Evolutionary conservation across 2,113 vertebrate genomes (phyloP).

Genomic region (Bufo gargarizans): DNA sequence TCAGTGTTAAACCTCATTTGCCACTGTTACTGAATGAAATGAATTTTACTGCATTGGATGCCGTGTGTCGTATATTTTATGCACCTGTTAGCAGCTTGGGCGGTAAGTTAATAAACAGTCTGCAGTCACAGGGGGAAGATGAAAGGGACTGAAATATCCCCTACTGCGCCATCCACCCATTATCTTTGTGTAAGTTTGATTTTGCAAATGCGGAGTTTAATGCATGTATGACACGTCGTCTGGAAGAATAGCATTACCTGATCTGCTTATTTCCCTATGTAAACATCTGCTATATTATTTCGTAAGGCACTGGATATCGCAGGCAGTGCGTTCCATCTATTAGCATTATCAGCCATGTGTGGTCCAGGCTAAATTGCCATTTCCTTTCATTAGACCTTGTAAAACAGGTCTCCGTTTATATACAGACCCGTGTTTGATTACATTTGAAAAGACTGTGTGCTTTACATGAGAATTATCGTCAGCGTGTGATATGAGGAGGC

Average conservation of each 20-base stretch:
- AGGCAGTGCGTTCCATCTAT: conserved; percentile 40
- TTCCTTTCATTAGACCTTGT: conserved; percentile 62
- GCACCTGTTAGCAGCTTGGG: conserved; percentile 24
- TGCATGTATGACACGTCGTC: not conserved
- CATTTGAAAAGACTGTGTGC: conserved; percentile 63
- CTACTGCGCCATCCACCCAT: conserved; percentile 10
- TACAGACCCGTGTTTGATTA: conserved; percentile 60
- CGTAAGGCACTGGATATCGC: conserved; percentile 67
- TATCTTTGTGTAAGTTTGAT: conserved; percentile 24
- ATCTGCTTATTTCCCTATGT: conserved; percentile 65
- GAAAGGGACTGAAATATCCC: not conserved
- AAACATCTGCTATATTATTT: conserved; percentile 68
- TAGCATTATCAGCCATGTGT: conserved; percentile 65
- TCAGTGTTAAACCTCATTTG: no score
- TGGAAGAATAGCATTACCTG: conserved; percentile 42
- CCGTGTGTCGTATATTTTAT: not conserved
- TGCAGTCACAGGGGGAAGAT: conserved; percentile 21
- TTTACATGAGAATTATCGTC: conserved; percentile 65
- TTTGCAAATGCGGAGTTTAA: not conserved
- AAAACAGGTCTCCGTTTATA: conserved; percentile 62
- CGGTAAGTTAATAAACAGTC: conserved; percentile 3
- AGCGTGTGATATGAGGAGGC: conserved; percentile 62
- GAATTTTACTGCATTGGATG: not conserved
- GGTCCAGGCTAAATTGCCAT: conserved; percentile 63
- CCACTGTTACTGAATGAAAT: not conserved